A percentile compares a stretch with the other conserved stretches of the same genome.
phyloP scores from a whole-genome alignment of 2,888 invertebrate genomes.

The Steinernema carpocapsae region DNA sequence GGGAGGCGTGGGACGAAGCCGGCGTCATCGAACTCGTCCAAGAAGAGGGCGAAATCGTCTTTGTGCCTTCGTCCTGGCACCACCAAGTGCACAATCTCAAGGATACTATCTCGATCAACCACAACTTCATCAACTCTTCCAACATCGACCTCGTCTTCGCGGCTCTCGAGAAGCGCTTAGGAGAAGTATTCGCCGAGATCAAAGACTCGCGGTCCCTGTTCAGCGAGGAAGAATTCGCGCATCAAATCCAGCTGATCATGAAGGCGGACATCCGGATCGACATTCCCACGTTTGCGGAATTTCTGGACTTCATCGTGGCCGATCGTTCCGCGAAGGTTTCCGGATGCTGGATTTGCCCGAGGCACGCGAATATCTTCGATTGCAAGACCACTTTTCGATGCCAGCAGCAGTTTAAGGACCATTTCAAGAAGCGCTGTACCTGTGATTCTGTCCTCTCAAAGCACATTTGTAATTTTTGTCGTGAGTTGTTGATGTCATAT shows the following conservation, averaged over 20 bases:
- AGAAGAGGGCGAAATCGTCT: conserved; percentile 84
- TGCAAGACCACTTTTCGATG: not conserved
- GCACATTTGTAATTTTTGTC: not conserved
- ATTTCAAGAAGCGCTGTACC: not conserved
- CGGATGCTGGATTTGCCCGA: not conserved
- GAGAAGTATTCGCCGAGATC: conserved; percentile 53
- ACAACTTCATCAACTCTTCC: conserved; percentile 94
- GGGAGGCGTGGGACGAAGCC: conserved; percentile 42
- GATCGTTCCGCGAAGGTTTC: not conserved
- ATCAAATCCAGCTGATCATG: conserved; percentile 29
- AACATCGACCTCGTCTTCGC: conserved; percentile 72
- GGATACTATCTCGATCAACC: conserved; percentile 93
- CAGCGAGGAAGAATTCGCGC: conserved; percentile 49
- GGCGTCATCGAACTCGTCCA: conserved; percentile 76
- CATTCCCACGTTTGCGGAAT: not conserved
- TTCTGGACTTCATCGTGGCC: not conserved
- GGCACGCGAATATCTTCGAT: not conserved
- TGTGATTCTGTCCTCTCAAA: not conserved
- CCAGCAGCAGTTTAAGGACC: not conserved
- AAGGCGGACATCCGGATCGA: conserved; percentile 17
- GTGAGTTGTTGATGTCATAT: not conserved
- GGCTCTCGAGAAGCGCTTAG: conserved; percentile 46
- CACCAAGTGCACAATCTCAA: conserved; percentile 93
- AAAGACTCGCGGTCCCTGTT: conserved; percentile 46
- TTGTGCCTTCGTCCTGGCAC: conserved; percentile 95